phyloP scores from a whole-genome alignment of 2,888 invertebrate genomes.

The Arge pagana region DNA sequence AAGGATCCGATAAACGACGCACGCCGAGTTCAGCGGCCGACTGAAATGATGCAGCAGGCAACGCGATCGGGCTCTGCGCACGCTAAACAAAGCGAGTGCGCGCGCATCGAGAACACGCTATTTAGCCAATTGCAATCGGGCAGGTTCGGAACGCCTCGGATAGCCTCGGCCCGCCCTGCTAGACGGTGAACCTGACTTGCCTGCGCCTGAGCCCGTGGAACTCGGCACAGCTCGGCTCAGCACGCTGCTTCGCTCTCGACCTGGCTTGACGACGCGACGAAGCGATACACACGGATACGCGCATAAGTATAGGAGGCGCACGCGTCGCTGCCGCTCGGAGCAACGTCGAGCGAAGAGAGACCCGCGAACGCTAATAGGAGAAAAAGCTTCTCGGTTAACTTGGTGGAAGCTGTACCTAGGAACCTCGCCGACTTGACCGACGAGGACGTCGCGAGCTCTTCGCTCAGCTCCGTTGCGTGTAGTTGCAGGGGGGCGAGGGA shows the following conservation, averaged over 20 bases:
- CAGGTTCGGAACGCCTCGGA: slow-evolving; percentile 5
- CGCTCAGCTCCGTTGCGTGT: too few relatives aligned
- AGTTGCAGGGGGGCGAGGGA: neutral
- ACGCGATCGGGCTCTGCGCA: slow-evolving; percentile 46
- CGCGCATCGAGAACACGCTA: slow-evolving; percentile 43
- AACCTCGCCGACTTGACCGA: too few relatives aligned
- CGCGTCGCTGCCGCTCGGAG: too few relatives aligned
- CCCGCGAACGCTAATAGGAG: too few relatives aligned
- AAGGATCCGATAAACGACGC: slow-evolving; percentile 43
- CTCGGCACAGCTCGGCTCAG: neutral
- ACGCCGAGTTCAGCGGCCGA: slow-evolving; percentile 58
- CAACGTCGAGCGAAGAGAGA: too few relatives aligned
- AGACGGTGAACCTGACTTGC: neutral
- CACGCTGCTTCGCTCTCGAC: too few relatives aligned
- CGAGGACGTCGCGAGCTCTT: too few relatives aligned
- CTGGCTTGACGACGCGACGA: too few relatives aligned
- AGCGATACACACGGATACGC: too few relatives aligned
- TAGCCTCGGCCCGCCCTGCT: neutral
- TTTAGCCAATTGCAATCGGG: slow-evolving; percentile 16
- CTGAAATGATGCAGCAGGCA: slow-evolving; percentile 55
- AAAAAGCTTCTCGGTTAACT: too few relatives aligned
- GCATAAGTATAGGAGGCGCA: too few relatives aligned
- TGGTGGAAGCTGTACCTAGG: too few relatives aligned
- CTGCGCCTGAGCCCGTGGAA: neutral
- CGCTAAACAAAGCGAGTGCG: slow-evolving; percentile 56